phyloP scores from a whole-genome alignment of 2,113 vertebrate genomes.

The Cryptomyrus ogoouensis region DNA sequence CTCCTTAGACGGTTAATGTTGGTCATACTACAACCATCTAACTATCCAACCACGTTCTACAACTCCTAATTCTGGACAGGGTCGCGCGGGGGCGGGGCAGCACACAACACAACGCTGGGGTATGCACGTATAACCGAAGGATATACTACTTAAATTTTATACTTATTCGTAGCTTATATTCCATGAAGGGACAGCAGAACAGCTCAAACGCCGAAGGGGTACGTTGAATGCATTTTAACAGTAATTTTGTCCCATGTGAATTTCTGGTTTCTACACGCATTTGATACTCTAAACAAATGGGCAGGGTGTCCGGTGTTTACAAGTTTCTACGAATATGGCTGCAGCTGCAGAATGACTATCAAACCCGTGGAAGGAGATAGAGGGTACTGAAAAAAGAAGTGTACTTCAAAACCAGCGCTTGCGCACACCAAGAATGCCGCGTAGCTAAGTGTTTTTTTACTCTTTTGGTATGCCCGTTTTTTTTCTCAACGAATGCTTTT shows the following conservation, averaged over 20 bases:
- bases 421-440: conserved; percentile 14
- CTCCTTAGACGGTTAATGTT: not conserved
- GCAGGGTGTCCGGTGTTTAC: not conserved
- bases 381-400: not conserved
- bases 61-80: not conserved
- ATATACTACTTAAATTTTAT: not conserved
- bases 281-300: not conserved
- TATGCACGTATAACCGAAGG: not conserved
- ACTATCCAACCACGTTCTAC: not conserved
- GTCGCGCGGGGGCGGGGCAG: not conserved
- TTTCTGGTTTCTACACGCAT: not conserved
- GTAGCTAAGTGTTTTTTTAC: conserved; percentile 10
- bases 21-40: not conserved
- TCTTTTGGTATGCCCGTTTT: not conserved
- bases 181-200: not conserved
- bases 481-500: not conserved
- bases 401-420: conserved; percentile 6
- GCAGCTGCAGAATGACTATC: conserved; percentile 1
- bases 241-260: not conserved
- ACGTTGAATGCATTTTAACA: not conserved
- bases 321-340: conserved; percentile 8
- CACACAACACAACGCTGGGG: not conserved
- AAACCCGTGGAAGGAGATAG: not conserved
- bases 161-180: not conserved
- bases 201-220: not conserved